Percentiles rank a stretch among this genome's conserved stretches.
Evolutionary conservation across 2,888 invertebrate genomes (phyloP).

Genomic region (Deilephila porcellus): DNA sequence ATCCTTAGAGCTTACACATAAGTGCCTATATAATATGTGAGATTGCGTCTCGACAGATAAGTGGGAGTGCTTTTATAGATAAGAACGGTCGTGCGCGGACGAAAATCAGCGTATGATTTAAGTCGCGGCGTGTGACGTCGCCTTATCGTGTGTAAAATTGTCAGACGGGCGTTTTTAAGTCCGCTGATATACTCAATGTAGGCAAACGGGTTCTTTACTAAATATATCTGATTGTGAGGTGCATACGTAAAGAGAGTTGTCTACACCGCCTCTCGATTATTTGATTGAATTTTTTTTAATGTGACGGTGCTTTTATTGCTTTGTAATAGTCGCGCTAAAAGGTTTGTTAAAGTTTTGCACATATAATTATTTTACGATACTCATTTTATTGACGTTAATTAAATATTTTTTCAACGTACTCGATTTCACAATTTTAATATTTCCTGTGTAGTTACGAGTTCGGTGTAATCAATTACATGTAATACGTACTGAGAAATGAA

Average conservation of each 20-base stretch:
- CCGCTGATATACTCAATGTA: constrained; percentile 25
- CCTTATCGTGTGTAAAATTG: constrained; percentile 32
- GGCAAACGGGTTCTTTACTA: constrained; percentile 28
- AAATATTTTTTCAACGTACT: not conserved
- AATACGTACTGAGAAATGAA: not conserved
- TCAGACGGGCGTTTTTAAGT: constrained; percentile 31
- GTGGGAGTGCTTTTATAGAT: constrained; percentile 46
- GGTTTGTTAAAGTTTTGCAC: constrained; percentile 11
- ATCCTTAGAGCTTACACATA: constrained; percentile 32
- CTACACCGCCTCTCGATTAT: not conserved
- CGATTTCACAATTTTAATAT: constrained; percentile 12
- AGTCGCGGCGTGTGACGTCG: constrained; percentile 32
- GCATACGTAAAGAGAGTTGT: constrained; percentile 4
- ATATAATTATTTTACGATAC: constrained; percentile 8
- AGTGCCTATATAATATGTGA: constrained; percentile 37
- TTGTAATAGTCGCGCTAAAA: constrained; percentile 20
- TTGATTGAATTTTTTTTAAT: not conserved
- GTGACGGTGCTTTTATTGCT: constrained; percentile 1
- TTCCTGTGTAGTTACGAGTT: constrained; percentile 1
- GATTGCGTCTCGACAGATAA: constrained; percentile 43
- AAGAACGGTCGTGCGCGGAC: constrained; percentile 42
- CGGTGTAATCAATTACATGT: not conserved
- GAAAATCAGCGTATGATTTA: constrained; percentile 49
- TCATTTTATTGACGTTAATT: constrained; percentile 8
- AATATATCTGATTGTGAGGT: constrained; percentile 29